Evolutionary conservation across 2,888 invertebrate species (phyloP).

Genomic region (Epinotia brunnichana): DNA sequence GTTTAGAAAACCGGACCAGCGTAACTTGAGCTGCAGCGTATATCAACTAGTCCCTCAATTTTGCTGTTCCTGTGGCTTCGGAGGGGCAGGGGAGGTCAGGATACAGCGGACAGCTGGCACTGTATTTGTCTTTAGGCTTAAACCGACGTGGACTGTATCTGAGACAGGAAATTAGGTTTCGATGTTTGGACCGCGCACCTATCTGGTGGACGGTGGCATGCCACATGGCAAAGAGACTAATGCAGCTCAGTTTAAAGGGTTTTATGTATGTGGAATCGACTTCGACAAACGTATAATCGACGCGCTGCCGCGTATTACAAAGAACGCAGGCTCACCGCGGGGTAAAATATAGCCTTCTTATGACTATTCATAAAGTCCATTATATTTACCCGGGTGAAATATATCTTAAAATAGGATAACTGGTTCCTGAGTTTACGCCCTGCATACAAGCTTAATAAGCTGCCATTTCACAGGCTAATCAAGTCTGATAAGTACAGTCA

Average conservation of each 20-base stretch:
- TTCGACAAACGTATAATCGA: too few species aligned
- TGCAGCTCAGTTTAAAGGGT: slow-evolving; percentile 29
- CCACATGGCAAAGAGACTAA: slow-evolving; percentile 31
- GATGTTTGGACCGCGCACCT: slow-evolving; percentile 68
- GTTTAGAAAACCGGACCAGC: slow-evolving; percentile 54
- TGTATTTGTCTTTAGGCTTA: slow-evolving; percentile 81
- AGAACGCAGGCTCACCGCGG: too few species aligned
- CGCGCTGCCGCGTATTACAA: too few species aligned
- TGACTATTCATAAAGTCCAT: too few species aligned
- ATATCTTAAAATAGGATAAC: too few species aligned
- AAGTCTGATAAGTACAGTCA: too few species aligned
- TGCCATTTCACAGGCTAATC: too few species aligned
- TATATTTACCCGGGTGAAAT: too few species aligned
- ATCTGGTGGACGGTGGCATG: slow-evolving; percentile 60
- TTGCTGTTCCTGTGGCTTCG: slow-evolving; percentile 31
- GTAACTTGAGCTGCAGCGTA: slow-evolving; percentile 43
- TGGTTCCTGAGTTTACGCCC: too few species aligned
- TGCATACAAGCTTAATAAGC: too few species aligned
- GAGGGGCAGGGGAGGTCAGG: slow-evolving; percentile 53
- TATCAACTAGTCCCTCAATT: slow-evolving; percentile 42
- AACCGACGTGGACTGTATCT: slow-evolving; percentile 71
- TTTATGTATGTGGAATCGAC: too few species aligned
- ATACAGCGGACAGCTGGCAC: slow-evolving; percentile 58
- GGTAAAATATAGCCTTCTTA: too few species aligned
- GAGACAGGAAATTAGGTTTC: slow-evolving; percentile 84